A percentile compares a stretch with the other conserved stretches of the same genome.
These are phyloP conservation scores for Thomomys bottae DNA, from an alignment of 2,113 vertebrate species.

Conservation along the genomic window DNA sequence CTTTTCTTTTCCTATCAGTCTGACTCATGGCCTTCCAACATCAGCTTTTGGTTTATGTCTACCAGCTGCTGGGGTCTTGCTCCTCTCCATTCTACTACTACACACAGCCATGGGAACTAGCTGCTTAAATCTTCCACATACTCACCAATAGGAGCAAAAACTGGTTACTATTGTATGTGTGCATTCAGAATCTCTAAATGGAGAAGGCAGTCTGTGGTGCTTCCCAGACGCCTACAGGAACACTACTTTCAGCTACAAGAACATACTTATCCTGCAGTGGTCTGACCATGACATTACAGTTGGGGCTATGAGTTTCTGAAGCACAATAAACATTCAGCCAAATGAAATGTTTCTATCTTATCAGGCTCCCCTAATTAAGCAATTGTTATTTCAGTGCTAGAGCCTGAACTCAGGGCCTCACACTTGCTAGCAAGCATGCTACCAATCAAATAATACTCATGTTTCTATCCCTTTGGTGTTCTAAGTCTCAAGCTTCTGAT, in stretches of 20 bases:
- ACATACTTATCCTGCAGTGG: background rate
- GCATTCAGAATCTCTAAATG: background rate
- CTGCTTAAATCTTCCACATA: background rate
- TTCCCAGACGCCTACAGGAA: background rate
- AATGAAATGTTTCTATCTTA: background rate
- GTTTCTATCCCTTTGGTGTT: background rate
- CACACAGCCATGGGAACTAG: background rate
- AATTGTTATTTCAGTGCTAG: no score
- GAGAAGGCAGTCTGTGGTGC: constrained; percentile 1
- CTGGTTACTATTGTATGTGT: background rate
- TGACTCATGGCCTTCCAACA: fast-evolving
- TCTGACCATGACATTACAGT: background rate
- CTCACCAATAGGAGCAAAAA: background rate
- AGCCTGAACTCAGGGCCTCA: no score
- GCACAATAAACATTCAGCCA: background rate
- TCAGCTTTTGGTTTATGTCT: background rate
- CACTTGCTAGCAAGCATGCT: no score
- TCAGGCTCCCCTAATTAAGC: background rate
- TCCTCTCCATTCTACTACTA: background rate
- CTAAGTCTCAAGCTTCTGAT: no score
- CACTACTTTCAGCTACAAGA: background rate
- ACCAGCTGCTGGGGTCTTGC: background rate
- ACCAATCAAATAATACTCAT: background rate
- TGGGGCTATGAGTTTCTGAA: background rate
- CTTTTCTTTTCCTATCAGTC: background rate